phyloP scores from a whole-genome alignment of 2,797 vertebrate species.

The Syncerus caffer region DNA sequence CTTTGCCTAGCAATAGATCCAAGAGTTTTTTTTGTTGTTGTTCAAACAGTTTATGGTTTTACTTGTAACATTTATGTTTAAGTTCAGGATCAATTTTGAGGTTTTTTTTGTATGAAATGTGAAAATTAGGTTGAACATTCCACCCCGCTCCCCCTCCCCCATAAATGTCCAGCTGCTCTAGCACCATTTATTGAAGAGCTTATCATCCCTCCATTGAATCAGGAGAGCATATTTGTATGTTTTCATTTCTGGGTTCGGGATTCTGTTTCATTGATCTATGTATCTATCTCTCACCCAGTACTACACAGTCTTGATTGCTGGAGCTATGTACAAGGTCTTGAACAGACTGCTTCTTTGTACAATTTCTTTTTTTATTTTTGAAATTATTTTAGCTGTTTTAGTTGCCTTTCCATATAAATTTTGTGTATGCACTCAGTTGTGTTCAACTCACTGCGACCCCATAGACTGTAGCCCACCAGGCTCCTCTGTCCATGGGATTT shows the following conservation, averaged over 20 bases:
- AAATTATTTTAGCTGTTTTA: neutral
- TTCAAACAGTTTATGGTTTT: neutral
- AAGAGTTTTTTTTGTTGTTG: neutral
- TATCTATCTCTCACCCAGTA: neutral
- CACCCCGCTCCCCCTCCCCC: too few species aligned
- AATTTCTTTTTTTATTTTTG: neutral
- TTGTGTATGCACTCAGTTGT: neutral
- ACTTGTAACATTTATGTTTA: neutral
- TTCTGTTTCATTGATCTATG: neutral
- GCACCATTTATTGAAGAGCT: neutral
- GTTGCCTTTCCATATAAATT: neutral
- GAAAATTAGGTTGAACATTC: neutral
- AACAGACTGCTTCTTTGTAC: neutral
- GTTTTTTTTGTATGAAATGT: neutral
- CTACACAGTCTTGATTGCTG: neutral
- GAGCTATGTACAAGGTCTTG: neutral
- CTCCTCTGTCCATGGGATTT: neutral
- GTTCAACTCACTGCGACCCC: rapidly evolving
- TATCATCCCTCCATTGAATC: neutral
- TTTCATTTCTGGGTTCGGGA: neutral
- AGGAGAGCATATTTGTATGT: neutral
- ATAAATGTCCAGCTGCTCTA: neutral
- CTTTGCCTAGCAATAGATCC: neutral
- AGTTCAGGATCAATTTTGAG: neutral
- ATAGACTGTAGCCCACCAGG: neutral